Evolutionary conservation across 2,888 invertebrate species (phyloP).

Genomic region (Pyrochroa serraticornis): DNA sequence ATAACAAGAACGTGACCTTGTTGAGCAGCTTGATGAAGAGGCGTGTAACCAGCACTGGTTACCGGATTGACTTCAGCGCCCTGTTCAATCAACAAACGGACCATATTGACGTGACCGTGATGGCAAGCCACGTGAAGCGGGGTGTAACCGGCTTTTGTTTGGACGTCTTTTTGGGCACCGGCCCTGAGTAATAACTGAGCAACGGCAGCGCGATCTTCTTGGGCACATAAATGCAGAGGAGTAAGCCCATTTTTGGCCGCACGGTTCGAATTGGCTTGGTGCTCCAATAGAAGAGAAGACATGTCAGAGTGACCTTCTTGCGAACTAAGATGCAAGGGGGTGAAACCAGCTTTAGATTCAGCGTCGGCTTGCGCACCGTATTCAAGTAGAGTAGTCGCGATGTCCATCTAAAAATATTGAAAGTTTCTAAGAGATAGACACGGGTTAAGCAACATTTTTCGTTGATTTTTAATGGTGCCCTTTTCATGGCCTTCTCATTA

Average conservation of each 20-base stretch:
- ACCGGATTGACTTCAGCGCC: slow-evolving; percentile 87
- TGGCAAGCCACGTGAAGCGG: slow-evolving; percentile 98
- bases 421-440: background rate
- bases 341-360: slow-evolving; percentile 97
- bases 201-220: slow-evolving; percentile 95
- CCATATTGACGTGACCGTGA: slow-evolving; percentile 97
- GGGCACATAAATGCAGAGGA: slow-evolving; percentile 95
- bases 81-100: slow-evolving; percentile 87
- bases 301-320: slow-evolving; percentile 97
- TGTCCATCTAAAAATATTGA: slow-evolving; percentile 80
- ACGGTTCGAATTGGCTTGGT: slow-evolving; percentile 89
- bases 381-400: slow-evolving; percentile 93
- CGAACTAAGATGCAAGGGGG: slow-evolving; percentile 94
- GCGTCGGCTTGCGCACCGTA: slow-evolving; percentile 95
- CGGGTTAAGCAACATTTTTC: too few species aligned
- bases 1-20: slow-evolving; percentile 98
- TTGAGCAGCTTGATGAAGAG: slow-evolving; percentile 98
- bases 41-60: slow-evolving; percentile 88
- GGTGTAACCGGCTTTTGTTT: slow-evolving; percentile 93
- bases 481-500: too few species aligned
- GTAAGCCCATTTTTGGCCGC: slow-evolving; percentile 97
- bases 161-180: slow-evolving; percentile 79
- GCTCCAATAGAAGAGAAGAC: slow-evolving; percentile 91
- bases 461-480: too few species aligned
- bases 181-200: slow-evolving; percentile 90